These are phyloP conservation scores for Corvus hawaiiensis DNA, from an alignment of 2,113 vertebrate genomes.

Conservation along the genomic window DNA sequence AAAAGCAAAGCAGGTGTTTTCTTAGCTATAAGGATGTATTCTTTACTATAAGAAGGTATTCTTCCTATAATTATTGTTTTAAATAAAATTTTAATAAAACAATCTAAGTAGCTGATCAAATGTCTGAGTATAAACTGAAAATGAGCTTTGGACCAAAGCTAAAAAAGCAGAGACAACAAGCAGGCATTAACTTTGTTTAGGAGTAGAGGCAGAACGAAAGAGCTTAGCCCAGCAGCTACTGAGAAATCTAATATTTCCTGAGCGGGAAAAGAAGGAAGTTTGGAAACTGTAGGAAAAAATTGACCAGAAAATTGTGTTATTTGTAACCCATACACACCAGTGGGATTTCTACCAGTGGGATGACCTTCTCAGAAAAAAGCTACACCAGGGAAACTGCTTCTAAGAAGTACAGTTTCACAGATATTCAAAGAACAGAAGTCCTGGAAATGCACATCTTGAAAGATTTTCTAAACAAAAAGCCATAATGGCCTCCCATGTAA, in stretches of 20 bases:
- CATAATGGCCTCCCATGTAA: neutral
- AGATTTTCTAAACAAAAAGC: neutral
- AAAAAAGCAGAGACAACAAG: slow-evolving; percentile 20
- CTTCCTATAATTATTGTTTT: neutral
- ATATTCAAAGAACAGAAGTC: slow-evolving; percentile 1
- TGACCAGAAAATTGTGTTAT: slow-evolving; percentile 32
- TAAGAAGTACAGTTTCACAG: neutral
- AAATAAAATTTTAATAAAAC: neutral
- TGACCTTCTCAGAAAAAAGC: neutral
- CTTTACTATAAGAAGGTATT: neutral
- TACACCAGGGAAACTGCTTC: neutral
- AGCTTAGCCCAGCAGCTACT: slow-evolving; percentile 26
- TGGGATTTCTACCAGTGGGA: neutral
- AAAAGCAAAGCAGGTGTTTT: neutral
- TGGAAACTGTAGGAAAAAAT: neutral
- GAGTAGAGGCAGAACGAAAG: slow-evolving; percentile 47
- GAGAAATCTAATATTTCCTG: slow-evolving; percentile 54
- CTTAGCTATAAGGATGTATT: neutral
- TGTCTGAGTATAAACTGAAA: slow-evolving; percentile 42
- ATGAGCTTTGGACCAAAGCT: slow-evolving; percentile 10
- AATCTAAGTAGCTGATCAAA: slow-evolving; percentile 16
- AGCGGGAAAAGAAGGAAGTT: neutral
- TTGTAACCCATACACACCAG: neutral
- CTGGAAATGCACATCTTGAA: neutral
- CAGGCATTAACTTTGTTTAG: slow-evolving; percentile 19